phyloP scores from a whole-genome alignment of 2,113 vertebrate genomes.

The Eudyptes chrysolophus region DNA sequence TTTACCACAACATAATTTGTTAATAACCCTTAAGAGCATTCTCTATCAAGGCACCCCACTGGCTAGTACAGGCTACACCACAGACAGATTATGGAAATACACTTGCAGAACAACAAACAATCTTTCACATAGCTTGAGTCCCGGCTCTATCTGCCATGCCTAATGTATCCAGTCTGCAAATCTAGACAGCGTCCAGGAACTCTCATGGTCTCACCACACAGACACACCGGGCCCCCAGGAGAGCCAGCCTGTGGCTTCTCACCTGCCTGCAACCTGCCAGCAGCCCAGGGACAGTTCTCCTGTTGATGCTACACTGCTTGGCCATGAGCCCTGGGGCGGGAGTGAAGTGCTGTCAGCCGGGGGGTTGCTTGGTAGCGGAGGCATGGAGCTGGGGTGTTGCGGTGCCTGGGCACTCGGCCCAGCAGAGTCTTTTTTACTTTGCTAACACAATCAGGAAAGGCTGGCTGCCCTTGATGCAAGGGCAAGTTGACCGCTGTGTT shows the following conservation, averaged over 20 bases:
- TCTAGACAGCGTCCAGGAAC: neutral
- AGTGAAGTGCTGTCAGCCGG: rapidly evolving
- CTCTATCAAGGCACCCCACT: neutral
- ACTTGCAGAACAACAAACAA: neutral
- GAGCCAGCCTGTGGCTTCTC: neutral
- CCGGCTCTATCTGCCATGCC: rapidly evolving
- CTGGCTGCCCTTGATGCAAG: neutral
- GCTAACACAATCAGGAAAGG: neutral
- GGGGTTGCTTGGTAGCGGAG: neutral
- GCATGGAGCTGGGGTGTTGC: neutral
- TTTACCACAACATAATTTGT: neutral
- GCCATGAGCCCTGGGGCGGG: neutral
- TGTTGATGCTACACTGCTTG: neutral
- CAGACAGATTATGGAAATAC: neutral
- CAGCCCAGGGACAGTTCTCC: neutral
- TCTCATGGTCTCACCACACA: neutral
- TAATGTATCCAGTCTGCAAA: neutral
- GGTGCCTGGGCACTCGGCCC: neutral
- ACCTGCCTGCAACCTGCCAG: neutral
- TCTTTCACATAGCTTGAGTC: neutral
- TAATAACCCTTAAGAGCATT: neutral
- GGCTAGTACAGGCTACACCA: neutral
- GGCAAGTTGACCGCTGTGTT: neutral
- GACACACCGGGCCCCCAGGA: neutral
- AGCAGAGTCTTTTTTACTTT: neutral